phyloP scores from a whole-genome alignment of 2,888 invertebrate genomes.

The Nemoura dubitans region DNA sequence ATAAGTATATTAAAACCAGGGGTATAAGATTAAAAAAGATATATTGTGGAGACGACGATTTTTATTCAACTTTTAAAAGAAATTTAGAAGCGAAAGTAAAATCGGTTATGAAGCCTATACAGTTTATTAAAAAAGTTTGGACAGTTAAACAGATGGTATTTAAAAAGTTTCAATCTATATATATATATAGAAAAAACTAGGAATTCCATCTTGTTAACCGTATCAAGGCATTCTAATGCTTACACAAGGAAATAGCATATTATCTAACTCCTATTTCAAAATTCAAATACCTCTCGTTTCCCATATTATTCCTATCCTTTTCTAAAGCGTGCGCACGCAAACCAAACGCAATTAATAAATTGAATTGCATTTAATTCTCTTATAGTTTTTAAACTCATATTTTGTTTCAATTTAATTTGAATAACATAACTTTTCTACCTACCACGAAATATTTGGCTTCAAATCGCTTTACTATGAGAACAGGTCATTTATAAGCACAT shows the following conservation, averaged over 20 bases:
- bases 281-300: too few relatives aligned
- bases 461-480: too few relatives aligned
- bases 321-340: too few relatives aligned
- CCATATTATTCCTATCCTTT: too few relatives aligned
- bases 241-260: too few relatives aligned
- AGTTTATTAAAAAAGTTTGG: slow-evolving; percentile 3
- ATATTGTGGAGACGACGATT: neutral
- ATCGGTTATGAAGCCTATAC: neutral
- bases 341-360: too few relatives aligned
- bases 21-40: neutral
- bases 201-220: slow-evolving; percentile 1
- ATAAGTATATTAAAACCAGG: neutral
- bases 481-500: neutral
- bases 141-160: slow-evolving; percentile 20
- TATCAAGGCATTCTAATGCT: neutral
- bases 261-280: too few relatives aligned
- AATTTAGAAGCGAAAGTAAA: neutral
- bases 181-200: neutral
- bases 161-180: slow-evolving; percentile 39
- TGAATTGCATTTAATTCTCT: too few relatives aligned
- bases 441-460: too few relatives aligned
- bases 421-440: too few relatives aligned
- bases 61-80: neutral
- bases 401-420: too few relatives aligned
- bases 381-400: too few relatives aligned